phyloP scores from a whole-genome alignment of 1,140 invertebrate species.

The Rhopalosiphum maidis region DNA sequence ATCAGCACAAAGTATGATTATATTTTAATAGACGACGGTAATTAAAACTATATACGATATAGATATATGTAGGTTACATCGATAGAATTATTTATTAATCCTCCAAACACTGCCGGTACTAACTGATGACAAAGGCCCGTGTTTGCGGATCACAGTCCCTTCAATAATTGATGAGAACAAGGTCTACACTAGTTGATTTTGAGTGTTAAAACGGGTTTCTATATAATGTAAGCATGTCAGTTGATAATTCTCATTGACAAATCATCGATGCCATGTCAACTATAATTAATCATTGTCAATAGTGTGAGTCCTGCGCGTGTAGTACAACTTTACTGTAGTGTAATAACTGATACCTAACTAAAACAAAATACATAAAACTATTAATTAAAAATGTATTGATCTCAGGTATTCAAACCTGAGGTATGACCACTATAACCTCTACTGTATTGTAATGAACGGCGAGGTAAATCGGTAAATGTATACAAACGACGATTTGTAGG shows the following conservation, averaged over 20 bases:
- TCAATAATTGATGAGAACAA: neutral
- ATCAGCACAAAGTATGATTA: neutral
- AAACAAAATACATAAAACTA: neutral
- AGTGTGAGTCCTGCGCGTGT: neutral
- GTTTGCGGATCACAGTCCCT: neutral
- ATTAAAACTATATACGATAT: neutral
- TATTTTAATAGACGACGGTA: neutral
- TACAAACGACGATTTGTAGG: neutral
- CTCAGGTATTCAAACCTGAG: neutral
- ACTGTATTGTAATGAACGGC: neutral
- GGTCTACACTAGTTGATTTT: neutral
- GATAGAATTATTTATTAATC: neutral
- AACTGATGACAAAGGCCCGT: neutral
- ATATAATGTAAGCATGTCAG: neutral
- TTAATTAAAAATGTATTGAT: neutral
- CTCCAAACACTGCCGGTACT: neutral
- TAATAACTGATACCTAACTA: neutral
- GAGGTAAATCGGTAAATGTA: neutral
- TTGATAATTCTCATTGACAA: constrained; percentile 10
- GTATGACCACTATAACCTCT: neutral
- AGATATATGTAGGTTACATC: neutral
- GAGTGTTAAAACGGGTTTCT: neutral
- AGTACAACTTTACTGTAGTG: too few species aligned
- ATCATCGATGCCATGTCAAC: neutral
- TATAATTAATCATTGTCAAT: neutral